These are phyloP conservation scores for Scrobipalpa atriplicella DNA, from an alignment of 2,888 invertebrate species.

Conservation along the genomic window DNA sequence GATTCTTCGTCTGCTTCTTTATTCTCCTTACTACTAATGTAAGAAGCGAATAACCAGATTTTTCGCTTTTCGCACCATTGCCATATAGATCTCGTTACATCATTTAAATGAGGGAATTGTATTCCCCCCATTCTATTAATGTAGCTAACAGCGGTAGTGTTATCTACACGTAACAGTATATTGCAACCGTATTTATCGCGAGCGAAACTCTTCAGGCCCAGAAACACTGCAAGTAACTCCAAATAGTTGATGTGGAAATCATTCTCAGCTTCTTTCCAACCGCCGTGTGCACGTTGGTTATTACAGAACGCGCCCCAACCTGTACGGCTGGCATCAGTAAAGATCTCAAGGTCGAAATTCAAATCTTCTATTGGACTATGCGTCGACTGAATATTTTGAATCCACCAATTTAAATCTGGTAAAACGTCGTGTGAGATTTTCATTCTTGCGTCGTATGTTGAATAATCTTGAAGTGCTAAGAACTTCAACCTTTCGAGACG, in stretches of 20 bases:
- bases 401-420: constrained; percentile 7
- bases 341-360: background rate
- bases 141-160: constrained; percentile 31
- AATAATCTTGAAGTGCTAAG: background rate
- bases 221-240: constrained; percentile 27
- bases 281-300: constrained; percentile 9
- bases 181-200: constrained; percentile 1
- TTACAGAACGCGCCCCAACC: constrained; percentile 24
- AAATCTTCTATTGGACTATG: background rate
- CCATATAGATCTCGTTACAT: constrained; percentile 35
- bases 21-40: constrained; percentile 47
- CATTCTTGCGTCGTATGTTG: background rate
- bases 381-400: background rate
- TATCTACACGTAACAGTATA: constrained; percentile 28
- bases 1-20: constrained; percentile 33
- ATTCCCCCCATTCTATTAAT: constrained; percentile 35
- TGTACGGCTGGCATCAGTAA: background rate
- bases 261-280: constrained; percentile 10
- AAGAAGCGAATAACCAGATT: constrained; percentile 47
- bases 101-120: constrained; percentile 35
- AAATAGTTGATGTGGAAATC: constrained; percentile 28
- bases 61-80: constrained; percentile 39
- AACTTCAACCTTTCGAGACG: background rate
- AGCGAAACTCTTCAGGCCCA: constrained; percentile 24
- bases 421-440: background rate